Evolutionary conservation across 2,113 vertebrate species (phyloP).

Genomic region (Gallinago undulata): DNA sequence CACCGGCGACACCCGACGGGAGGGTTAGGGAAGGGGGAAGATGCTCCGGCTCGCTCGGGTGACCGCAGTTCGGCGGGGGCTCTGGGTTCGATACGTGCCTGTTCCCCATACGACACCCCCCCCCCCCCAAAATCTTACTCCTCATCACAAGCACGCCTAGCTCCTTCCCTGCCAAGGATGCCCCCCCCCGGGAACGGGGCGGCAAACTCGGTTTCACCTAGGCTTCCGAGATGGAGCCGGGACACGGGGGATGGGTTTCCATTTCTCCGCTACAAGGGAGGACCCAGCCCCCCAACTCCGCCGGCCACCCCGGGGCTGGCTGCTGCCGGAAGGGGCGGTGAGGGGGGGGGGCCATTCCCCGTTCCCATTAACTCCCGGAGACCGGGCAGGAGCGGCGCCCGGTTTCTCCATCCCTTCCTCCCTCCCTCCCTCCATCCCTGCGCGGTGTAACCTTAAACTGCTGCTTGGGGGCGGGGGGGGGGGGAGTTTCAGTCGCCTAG

Average conservation of each 20-base stretch:
- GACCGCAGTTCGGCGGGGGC: background rate
- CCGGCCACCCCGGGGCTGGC: background rate
- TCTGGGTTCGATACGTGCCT: background rate
- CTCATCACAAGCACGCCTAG: background rate
- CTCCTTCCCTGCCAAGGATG: background rate
- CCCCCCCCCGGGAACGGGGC: background rate
- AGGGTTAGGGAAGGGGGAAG: background rate
- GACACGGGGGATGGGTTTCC: background rate
- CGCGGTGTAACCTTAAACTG: conserved; percentile 58
- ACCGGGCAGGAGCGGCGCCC: background rate
- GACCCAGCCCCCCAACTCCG: background rate
- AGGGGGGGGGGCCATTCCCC: no score
- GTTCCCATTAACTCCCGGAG: conserved; percentile 60
- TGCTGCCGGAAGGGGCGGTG: no score
- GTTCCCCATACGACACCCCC: background rate
- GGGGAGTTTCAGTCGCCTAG: conserved; percentile 15
- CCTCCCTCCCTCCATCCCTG: conserved; percentile 47
- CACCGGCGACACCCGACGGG: background rate
- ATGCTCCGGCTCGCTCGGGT: background rate
- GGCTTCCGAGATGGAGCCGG: background rate
- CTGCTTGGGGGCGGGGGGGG: background rate
- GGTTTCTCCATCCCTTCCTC: conserved; percentile 46
- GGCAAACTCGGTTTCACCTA: background rate
- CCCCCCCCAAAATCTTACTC: background rate
- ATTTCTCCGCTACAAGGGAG: background rate